phyloP scores from a whole-genome alignment of 2,113 vertebrate genomes.

The Menura novaehollandiae region DNA sequence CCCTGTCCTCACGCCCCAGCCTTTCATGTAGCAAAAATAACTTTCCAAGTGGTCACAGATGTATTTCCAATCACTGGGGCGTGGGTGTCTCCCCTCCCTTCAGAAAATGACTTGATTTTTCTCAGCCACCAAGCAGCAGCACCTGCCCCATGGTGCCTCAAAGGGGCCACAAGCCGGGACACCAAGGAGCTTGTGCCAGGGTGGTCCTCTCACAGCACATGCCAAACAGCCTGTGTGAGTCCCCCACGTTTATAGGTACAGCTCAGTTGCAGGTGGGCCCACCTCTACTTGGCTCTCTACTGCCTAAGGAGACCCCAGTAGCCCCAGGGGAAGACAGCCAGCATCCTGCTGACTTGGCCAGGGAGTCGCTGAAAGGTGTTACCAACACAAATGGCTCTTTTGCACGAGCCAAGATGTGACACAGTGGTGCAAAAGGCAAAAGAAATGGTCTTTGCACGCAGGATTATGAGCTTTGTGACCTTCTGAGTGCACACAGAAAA shows the following conservation, averaged over 20 bases:
- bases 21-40: conserved; percentile 40
- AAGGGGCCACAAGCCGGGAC: background rate
- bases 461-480: background rate
- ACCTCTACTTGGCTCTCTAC: background rate
- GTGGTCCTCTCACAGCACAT: fast-evolving
- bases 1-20: background rate
- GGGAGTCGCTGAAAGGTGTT: background rate
- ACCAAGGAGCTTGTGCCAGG: background rate
- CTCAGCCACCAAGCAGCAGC: background rate
- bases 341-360: background rate
- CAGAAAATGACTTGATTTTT: background rate
- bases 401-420: background rate
- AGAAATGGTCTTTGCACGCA: fast-evolving
- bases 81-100: background rate
- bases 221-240: background rate
- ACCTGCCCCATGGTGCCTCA: fast-evolving
- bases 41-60: background rate
- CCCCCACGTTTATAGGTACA: fast-evolving
- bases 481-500: background rate
- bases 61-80: background rate
- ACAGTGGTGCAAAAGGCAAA: background rate
- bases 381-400: background rate
- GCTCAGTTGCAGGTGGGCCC: background rate
- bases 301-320: background rate
- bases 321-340: background rate